phyloP scores from a whole-genome alignment of 2,888 invertebrate species.

The Cryptophagus acutangulus region DNA sequence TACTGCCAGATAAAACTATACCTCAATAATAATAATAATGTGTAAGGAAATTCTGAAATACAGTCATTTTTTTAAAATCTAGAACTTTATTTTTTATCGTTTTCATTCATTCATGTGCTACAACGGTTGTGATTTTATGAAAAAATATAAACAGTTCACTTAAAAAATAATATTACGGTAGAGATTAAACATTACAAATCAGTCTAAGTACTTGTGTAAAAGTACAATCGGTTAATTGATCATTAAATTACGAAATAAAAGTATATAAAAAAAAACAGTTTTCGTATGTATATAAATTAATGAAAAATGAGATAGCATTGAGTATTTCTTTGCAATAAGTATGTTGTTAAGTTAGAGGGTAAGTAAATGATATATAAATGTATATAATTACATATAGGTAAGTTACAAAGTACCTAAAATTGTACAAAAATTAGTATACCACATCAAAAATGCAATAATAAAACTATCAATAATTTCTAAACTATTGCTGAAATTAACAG shows the following conservation, averaged over 20 bases:
- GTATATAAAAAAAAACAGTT: too few species aligned
- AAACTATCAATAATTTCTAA: conserved; percentile 5
- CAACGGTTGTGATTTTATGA: conserved; percentile 44
- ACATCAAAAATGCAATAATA: conserved; percentile 15
- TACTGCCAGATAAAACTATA: too few species aligned
- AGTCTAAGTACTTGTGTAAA: conserved; percentile 33
- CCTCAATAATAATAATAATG: too few species aligned
- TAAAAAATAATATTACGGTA: conserved; percentile 20
- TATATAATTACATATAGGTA: neutral
- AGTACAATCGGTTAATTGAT: too few species aligned
- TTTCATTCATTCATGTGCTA: conserved; percentile 43
- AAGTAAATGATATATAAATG: neutral
- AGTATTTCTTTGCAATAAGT: neutral
- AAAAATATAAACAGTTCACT: conserved; percentile 37
- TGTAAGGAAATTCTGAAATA: too few species aligned
- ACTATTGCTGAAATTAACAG: conserved; percentile 16
- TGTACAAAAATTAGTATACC: conserved; percentile 4
- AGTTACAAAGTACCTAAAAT: conserved; percentile 1
- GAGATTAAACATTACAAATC: conserved; percentile 19
- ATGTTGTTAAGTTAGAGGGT: neutral
- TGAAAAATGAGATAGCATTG: neutral
- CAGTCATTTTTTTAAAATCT: conserved; percentile 42
- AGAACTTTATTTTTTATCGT: conserved; percentile 36
- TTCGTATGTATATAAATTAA: conserved; percentile 6
- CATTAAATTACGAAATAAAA: too few species aligned